Percentiles rank a stretch among this genome's conserved stretches.
phyloP scores from a whole-genome alignment of 2,797 vertebrate species.

The Macrochelys suwanniensis region DNA sequence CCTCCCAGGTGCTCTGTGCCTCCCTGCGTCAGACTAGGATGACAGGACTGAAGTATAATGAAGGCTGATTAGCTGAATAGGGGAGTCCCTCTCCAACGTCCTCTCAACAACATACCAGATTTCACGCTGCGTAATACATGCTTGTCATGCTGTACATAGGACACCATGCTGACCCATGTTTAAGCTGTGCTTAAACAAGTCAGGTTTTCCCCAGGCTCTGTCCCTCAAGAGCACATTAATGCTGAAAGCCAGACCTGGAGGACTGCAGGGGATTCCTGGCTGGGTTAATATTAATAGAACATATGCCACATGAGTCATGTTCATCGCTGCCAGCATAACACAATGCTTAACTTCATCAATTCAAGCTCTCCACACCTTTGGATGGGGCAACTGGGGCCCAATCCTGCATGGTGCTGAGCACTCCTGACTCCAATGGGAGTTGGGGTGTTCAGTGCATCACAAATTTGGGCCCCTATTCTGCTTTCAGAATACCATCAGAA shows the following conservation, averaged over 20 bases:
- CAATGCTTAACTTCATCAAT: neutral
- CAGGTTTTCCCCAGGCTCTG: fast-evolving
- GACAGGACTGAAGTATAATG: neutral
- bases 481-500: neutral
- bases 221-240: neutral
- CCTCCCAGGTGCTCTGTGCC: neutral
- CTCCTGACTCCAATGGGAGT: neutral
- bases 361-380: neutral
- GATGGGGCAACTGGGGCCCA: neutral
- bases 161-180: neutral
- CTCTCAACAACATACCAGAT: fast-evolving
- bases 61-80: fast-evolving
- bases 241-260: neutral
- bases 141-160: fast-evolving
- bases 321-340: neutral
- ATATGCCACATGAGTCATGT: neutral
- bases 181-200: neutral
- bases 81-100: fast-evolving
- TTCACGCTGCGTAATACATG: neutral
- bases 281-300: neutral
- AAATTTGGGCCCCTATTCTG: fast-evolving
- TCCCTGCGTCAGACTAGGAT: fast-evolving
- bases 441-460: fast-evolving
- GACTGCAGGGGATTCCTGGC: neutral
- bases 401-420: fast-evolving